These are phyloP conservation scores for Girardinus metallicus DNA, from an alignment of 2,797 vertebrate species.

Conservation along the genomic window DNA sequence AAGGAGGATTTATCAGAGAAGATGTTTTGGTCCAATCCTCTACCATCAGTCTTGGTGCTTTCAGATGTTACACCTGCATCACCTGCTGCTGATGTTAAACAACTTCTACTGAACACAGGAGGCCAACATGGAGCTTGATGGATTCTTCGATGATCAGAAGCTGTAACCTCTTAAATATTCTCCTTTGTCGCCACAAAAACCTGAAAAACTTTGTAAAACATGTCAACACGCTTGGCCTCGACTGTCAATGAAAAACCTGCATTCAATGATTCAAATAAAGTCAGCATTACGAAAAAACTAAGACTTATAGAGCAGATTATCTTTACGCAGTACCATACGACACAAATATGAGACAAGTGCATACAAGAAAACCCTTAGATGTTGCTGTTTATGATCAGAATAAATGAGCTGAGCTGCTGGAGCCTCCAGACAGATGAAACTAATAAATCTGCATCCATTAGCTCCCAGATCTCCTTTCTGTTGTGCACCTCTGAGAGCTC, in stretches of 20 bases:
- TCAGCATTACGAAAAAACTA: neutral
- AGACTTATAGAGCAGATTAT: neutral
- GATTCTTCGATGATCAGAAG: neutral
- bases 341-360: neutral
- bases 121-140: too few relatives aligned
- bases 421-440: conserved; percentile 12
- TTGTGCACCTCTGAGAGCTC: conserved; percentile 19
- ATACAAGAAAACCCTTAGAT: neutral
- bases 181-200: neutral
- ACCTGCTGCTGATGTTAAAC: neutral
- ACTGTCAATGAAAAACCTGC: neutral
- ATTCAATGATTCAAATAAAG: neutral
- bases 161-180: neutral
- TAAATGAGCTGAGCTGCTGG: neutral
- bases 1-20: neutral
- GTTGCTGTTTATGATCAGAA: neutral
- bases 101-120: neutral
- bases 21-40: neutral
- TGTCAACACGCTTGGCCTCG: neutral
- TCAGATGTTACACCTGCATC: neutral
- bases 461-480: conserved; percentile 18
- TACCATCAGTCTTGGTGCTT: too few relatives aligned
- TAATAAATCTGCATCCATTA: neutral
- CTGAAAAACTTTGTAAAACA: neutral
- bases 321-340: neutral